Evolutionary conservation across 2,113 vertebrate species (phyloP).

Genomic region (Cyanoramphus novaezelandiae): DNA sequence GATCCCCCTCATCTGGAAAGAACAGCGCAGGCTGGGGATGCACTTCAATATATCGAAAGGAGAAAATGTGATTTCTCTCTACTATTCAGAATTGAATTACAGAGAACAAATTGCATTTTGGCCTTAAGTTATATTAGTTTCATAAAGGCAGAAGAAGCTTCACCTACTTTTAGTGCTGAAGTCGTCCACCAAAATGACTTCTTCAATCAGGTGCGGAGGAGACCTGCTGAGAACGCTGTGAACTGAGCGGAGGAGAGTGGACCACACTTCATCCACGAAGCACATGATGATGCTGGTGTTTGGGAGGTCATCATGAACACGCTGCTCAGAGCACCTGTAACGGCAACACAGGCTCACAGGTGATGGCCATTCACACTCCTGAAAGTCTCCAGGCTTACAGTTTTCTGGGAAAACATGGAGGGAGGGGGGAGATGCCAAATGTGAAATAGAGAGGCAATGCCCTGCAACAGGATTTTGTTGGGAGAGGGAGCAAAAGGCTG

Average conservation of each 20-base stretch:
- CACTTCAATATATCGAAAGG: fast-evolving
- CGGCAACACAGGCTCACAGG: background rate
- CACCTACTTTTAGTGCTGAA: slow-evolving; percentile 89
- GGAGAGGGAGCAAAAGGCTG: background rate
- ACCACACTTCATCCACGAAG: slow-evolving; percentile 98
- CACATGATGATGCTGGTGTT: slow-evolving; percentile 93
- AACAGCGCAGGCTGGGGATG: fast-evolving
- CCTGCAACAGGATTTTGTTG: background rate
- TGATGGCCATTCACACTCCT: fast-evolving
- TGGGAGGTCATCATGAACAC: slow-evolving; percentile 86
- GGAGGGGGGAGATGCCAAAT: fast-evolving
- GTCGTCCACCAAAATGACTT: slow-evolving; percentile 94
- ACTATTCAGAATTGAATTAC: background rate
- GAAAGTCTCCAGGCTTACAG: fast-evolving
- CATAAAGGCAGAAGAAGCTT: background rate
- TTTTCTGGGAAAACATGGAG: fast-evolving
- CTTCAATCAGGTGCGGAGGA: slow-evolving; percentile 84
- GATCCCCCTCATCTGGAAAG: background rate
- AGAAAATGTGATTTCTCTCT: background rate
- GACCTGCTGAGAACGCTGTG: slow-evolving; percentile 94
- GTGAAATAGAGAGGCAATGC: fast-evolving
- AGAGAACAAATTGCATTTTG: background rate
- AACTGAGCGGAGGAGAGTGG: slow-evolving; percentile 91
- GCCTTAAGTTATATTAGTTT: background rate
- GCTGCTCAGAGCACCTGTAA: slow-evolving; percentile 82